These are phyloP conservation scores for Coreoperca whiteheadi DNA, from an alignment of 2,113 vertebrate species.

Conservation along the genomic window DNA sequence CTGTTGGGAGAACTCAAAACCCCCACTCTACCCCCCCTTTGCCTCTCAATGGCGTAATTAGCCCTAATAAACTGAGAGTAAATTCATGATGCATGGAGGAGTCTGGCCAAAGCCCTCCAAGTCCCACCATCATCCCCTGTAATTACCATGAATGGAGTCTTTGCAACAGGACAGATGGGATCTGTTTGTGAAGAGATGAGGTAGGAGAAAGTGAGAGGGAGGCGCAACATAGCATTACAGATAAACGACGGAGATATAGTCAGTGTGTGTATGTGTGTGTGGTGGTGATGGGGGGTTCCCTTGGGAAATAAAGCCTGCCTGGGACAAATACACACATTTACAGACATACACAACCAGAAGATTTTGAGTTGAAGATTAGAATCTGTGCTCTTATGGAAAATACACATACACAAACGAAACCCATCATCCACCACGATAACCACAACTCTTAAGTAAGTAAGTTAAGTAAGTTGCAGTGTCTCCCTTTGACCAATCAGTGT, in stretches of 20 bases:
- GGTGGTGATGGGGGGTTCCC: not conserved
- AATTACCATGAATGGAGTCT: conserved; percentile 56
- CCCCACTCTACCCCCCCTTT: not conserved
- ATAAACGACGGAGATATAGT: conserved; percentile 8
- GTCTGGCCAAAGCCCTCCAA: conserved; percentile 42
- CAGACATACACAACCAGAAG: not conserved
- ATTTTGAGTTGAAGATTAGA: no score
- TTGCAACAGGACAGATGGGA: conserved; percentile 46
- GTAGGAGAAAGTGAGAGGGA: not conserved
- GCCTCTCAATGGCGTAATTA: conserved; percentile 73
- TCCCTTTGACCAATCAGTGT: not conserved
- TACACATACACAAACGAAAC: not conserved
- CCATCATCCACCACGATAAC: not conserved
- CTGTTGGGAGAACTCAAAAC: conserved; percentile 67
- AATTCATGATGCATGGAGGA: conserved; percentile 54
- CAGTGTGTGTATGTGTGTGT: not conserved
- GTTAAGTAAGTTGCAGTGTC: not conserved
- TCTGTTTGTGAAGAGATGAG: conserved; percentile 11
- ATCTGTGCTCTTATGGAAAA: not conserved
- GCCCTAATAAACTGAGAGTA: conserved; percentile 69
- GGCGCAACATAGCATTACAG: conserved; percentile 8
- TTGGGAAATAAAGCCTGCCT: not conserved
- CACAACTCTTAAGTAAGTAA: not conserved
- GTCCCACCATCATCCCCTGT: conserved; percentile 14
- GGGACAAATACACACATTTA: not conserved